Conservation (phyloP, 2,797 vertebrate species). For the Melanitta fusca region DNA sequence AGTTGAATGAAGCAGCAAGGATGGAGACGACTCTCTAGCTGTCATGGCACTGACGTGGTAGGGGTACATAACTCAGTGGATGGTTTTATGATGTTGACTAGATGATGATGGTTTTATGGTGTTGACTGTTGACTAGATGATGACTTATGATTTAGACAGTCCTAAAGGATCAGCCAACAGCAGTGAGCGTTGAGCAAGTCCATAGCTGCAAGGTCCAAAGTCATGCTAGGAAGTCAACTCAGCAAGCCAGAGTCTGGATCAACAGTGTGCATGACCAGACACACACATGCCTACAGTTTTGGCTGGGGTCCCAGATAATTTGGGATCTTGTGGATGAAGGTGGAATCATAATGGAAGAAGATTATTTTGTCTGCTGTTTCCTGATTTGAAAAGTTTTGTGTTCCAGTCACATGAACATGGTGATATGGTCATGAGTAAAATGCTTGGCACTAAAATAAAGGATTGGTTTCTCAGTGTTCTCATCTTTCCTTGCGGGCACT, state of each 20-base stretch:
- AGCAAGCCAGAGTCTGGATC: not conserved
- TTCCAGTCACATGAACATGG: fast-evolving
- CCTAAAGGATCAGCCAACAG: not conserved
- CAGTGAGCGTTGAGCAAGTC: fast-evolving
- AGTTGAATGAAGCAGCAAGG: not conserved
- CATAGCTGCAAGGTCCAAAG: not conserved
- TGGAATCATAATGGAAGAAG: fast-evolving
- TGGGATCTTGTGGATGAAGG: not conserved
- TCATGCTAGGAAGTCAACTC: not conserved
- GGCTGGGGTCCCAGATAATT: too few species aligned
- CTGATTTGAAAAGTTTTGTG: not conserved
- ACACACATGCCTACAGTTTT: not conserved
- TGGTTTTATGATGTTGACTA: not conserved
- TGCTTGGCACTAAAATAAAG: not conserved
- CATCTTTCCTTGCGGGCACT: not conserved
- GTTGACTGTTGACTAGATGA: not conserved
- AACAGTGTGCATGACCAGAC: not conserved
- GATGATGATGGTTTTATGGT: not conserved
- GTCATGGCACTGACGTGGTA: too few species aligned
- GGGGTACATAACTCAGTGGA: not conserved
- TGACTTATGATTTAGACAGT: not conserved
- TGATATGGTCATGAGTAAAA: fast-evolving
- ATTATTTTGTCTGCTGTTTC: not conserved
- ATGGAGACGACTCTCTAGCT: not conserved
- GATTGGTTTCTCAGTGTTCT: not conserved